Base-by-base conservation (phyloP, 2,888 invertebrate genomes). In the Nomada lathburiana region DNA sequence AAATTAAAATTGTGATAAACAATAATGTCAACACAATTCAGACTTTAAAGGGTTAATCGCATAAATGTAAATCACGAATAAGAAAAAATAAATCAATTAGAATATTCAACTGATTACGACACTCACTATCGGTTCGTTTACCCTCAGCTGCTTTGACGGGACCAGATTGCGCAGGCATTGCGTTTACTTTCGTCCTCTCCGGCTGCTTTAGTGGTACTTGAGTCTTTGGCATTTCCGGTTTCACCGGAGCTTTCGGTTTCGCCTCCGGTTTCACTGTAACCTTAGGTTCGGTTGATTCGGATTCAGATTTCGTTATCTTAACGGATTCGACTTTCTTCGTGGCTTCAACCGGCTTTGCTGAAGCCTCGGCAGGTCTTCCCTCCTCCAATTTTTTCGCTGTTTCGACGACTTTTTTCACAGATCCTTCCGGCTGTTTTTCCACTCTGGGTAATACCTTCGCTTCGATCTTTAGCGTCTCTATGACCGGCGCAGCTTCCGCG, bases 61-160 rank as follows among this genome's bases (percentile, higher is more conserved):
- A 13, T 18, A n/a, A 42, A 23, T 44, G 23, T 11, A 11, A 20
- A 7, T 44, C 7, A 62, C 10, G 10, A 47, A 57, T 78, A 11
- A 23, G 7, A 18, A 68, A 50, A 7, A 44, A 7, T 10, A 36
- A 69, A 36, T 50, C 16, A 23, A 5, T 9, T 36, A 3, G 47
- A 4, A 18, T 13, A 53, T 52, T 42, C 10, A 52, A 64, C 44
- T 11, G 47, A 47, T 16, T 74, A 62, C 71, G 47, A 77, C 89
- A 91, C 91, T 90, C 87, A 91, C 91, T 90, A 36, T 81, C 89
- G 78, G 84, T 86, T 90, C 84, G 91, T 71, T 76, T 68, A 82
- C 74, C 72, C 65, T 82, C 86, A 29, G 62, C 83, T 63, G 86
- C 74, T 71, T 80, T 70, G 74, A 16, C 74, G 72, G 82, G 69